Conservation (phyloP, 2,797 vertebrate species). For the Furcifer pardalis region DNA sequence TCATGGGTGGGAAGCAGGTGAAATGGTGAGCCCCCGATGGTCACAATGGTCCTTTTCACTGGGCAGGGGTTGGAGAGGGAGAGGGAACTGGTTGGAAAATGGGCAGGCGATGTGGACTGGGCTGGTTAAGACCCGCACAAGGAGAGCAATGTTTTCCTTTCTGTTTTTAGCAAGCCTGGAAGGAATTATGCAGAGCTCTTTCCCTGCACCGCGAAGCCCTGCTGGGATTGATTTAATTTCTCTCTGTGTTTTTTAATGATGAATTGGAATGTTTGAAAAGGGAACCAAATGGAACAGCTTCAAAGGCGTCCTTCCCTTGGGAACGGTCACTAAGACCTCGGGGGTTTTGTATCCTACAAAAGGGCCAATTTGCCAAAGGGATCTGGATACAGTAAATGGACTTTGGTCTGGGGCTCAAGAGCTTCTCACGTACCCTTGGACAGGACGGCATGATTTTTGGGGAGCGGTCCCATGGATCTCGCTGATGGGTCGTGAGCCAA, state of each 20-base stretch:
- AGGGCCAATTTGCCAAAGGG: fast-evolving
- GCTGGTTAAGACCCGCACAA: background rate
- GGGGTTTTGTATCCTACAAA: background rate
- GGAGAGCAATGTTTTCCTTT: background rate
- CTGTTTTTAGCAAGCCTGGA: background rate
- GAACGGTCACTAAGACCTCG: background rate
- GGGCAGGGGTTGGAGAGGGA: slow-evolving; percentile 27
- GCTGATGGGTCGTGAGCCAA: background rate
- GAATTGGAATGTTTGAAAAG: background rate
- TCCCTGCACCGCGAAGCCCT: slow-evolving; percentile 30
- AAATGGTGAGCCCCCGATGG: slow-evolving; percentile 83
- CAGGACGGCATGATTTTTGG: background rate
- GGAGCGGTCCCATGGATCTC: background rate
- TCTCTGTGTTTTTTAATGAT: background rate
- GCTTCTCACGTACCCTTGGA: background rate
- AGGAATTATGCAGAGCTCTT: slow-evolving; percentile 37
- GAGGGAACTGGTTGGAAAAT: background rate
- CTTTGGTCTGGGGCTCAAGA: background rate
- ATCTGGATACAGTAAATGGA: background rate
- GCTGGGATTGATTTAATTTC: slow-evolving; percentile 30
- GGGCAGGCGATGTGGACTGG: background rate
- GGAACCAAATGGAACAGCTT: background rate
- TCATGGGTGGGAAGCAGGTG: slow-evolving; percentile 88
- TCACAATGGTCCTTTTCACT: slow-evolving; percentile 26
- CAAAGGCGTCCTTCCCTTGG: fast-evolving